Evolutionary conservation across 2,888 invertebrate species (phyloP).

Genomic region (Baronia brevicornis): DNA sequence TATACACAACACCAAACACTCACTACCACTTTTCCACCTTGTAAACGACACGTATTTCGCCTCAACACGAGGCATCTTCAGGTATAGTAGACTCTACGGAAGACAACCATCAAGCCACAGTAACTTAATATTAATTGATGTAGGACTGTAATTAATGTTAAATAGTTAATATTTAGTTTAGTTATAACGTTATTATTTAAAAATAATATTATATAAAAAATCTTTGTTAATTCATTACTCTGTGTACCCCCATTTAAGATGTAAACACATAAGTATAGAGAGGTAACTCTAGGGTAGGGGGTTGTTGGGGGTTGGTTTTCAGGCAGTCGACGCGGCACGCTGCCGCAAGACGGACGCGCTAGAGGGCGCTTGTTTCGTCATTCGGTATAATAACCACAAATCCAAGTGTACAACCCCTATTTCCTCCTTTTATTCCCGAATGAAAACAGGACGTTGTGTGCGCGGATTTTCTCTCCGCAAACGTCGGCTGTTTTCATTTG

Average conservation of each 20-base stretch:
- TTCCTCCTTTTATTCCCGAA: slow-evolving; percentile 4
- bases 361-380: slow-evolving; percentile 24
- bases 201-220: not conserved
- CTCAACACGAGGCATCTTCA: too few relatives aligned
- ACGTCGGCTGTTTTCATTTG: too few relatives aligned
- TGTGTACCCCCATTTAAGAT: slow-evolving; percentile 64
- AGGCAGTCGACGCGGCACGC: slow-evolving; percentile 56
- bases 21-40: too few relatives aligned
- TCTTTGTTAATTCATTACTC: slow-evolving; percentile 29
- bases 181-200: too few relatives aligned
- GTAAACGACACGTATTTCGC: too few relatives aligned
- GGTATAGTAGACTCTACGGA: too few relatives aligned
- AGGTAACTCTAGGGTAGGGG: slow-evolving; percentile 33
- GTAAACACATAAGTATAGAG: slow-evolving; percentile 68
- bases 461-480: too few relatives aligned
- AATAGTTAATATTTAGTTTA: too few relatives aligned
- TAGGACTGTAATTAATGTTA: too few relatives aligned
- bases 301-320: slow-evolving; percentile 15
- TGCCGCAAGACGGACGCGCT: slow-evolving; percentile 51
- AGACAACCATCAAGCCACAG: too few relatives aligned
- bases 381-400: slow-evolving; percentile 23
- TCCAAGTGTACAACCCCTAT: slow-evolving; percentile 17
- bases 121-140: too few relatives aligned
- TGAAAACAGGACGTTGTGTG: not conserved
- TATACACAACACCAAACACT: too few relatives aligned